Conservation (phyloP, 2,888 invertebrate species). For the Heliconius aoede region DNA sequence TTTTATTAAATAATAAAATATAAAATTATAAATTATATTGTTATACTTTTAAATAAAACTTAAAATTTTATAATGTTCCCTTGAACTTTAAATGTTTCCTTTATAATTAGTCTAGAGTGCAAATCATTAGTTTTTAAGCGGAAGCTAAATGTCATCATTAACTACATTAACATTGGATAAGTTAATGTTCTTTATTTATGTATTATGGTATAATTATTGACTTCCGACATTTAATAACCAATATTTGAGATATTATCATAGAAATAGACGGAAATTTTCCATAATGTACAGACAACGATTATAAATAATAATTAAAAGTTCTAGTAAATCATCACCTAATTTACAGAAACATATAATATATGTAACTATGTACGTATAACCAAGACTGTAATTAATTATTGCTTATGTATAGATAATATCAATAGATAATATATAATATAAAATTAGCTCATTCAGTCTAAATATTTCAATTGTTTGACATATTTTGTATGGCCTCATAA, state of each 20-base stretch:
- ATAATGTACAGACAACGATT: not conserved
- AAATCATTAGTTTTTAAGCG: constrained; percentile 27
- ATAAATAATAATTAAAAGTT: too few relatives aligned
- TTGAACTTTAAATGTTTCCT: constrained; percentile 32
- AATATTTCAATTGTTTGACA: constrained; percentile 6
- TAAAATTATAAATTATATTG: not conserved
- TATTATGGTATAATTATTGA: not conserved
- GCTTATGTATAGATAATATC: not conserved
- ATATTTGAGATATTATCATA: not conserved
- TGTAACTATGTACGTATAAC: too few relatives aligned
- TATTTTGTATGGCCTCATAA: not conserved
- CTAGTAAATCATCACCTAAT: not conserved
- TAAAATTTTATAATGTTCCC: constrained; percentile 17
- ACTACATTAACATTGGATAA: not conserved
- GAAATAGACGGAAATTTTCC: not conserved
- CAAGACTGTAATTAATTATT: not conserved
- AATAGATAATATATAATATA: too few relatives aligned
- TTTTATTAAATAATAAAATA: too few relatives aligned
- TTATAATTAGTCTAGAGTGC: constrained; percentile 21
- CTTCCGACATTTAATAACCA: not conserved
- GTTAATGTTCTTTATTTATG: not conserved
- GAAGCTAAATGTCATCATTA: constrained; percentile 29
- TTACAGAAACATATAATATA: not conserved
- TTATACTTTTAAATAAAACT: constrained; percentile 9
- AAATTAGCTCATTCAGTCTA: not conserved